A percentile compares a stretch with the other conserved stretches of the same genome.
Evolutionary conservation across 2,113 vertebrate genomes (phyloP).

Genomic region (Calyptomena viridis): DNA sequence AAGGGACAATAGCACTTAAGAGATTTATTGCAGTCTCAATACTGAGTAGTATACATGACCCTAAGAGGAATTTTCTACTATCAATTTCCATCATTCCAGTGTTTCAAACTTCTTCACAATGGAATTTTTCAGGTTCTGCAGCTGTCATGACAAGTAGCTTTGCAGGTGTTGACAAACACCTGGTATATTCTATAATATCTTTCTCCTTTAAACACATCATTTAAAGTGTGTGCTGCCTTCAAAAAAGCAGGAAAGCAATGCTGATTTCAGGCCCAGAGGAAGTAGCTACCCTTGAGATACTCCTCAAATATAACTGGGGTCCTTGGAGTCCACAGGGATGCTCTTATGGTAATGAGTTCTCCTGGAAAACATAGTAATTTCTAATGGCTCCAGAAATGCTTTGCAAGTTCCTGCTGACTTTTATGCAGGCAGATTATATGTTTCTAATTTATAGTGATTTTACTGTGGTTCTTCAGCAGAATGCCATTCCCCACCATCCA

Average conservation of each 20-base stretch:
- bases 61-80: not conserved
- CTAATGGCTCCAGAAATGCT: not conserved
- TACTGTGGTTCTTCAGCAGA: not conserved
- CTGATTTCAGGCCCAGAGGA: not conserved
- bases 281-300: not conserved
- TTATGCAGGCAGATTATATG: not conserved
- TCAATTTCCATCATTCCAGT: not conserved
- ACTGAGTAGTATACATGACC: not conserved
- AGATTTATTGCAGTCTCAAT: constrained; percentile 7
- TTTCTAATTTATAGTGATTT: constrained; percentile 7
- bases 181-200: not conserved
- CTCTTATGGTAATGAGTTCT: not conserved
- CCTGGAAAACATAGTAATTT: not conserved
- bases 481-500: not conserved
- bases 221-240: not conserved
- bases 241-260: not conserved
- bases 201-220: not conserved
- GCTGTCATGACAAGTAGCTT: not conserved
- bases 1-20: not conserved
- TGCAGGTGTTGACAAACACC: not conserved
- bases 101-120: not conserved
- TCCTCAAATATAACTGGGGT: not conserved
- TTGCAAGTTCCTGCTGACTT: not conserved
- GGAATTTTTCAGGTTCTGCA: not conserved
- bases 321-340: not conserved